These are phyloP conservation scores for Phylloscopus collybita DNA, from an alignment of 2,797 vertebrate species.

Conservation along the genomic window DNA sequence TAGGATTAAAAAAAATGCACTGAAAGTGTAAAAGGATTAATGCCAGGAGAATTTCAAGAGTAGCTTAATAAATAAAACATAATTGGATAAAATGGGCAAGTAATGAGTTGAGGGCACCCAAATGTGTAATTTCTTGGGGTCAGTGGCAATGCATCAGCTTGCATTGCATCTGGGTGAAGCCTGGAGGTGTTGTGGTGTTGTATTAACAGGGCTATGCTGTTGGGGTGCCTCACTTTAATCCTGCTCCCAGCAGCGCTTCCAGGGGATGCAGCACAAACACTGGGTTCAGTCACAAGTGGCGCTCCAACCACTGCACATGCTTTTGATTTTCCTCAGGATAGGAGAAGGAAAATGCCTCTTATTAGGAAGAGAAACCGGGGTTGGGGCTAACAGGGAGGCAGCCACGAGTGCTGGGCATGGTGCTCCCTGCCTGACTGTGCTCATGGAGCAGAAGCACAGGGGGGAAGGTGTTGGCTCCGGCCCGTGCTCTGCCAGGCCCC, in stretches of 20 bases:
- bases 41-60: background rate
- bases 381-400: background rate
- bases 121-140: background rate
- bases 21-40: background rate
- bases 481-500: rapidly evolving
- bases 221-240: background rate
- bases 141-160: background rate
- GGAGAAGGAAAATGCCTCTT: background rate
- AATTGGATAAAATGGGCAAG: conserved; percentile 6
- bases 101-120: background rate
- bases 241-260: background rate
- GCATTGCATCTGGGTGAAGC: background rate
- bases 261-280: background rate
- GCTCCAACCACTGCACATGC: background rate
- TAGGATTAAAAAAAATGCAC: background rate
- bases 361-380: background rate
- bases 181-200: background rate
- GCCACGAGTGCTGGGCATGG: rapidly evolving
- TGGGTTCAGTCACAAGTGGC: background rate
- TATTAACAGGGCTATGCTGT: background rate
- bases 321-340: background rate
- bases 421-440: background rate
- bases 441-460: background rate
- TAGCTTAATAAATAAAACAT: conserved; percentile 30
- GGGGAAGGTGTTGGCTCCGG: background rate